phyloP scores from a whole-genome alignment of 2,113 vertebrate genomes.

The Chloebia gouldiae region DNA sequence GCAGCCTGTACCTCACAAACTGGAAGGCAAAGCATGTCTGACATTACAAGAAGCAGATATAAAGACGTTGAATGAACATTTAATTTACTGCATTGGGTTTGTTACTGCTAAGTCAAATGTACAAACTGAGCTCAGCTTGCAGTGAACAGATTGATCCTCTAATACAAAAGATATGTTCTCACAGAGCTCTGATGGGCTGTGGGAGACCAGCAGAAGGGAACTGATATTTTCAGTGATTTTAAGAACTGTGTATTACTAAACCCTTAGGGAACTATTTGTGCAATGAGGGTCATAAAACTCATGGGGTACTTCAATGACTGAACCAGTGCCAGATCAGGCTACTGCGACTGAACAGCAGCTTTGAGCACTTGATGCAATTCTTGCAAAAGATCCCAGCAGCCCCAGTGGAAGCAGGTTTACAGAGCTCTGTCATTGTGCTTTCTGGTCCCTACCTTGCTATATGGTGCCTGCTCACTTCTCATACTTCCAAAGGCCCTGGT shows the following conservation, averaged over 20 bases:
- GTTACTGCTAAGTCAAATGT: not conserved
- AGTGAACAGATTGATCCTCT: not conserved
- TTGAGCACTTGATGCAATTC: not conserved
- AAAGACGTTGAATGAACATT: not conserved
- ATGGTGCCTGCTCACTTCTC: not conserved
- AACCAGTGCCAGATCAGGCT: not conserved
- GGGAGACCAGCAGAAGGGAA: not conserved
- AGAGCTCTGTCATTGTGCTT: not conserved
- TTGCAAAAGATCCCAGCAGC: not conserved
- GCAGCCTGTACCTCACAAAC: not conserved
- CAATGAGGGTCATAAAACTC: not conserved
- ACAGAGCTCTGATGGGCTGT: not conserved
- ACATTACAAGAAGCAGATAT: not conserved
- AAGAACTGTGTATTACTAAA: not conserved
- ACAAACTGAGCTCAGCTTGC: not conserved
- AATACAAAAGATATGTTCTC: not conserved
- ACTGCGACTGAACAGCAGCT: not conserved
- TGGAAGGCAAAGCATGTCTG: not conserved
- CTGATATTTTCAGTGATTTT: not conserved
- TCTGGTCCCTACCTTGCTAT: not conserved
- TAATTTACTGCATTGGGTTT: not conserved
- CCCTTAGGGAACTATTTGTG: not conserved
- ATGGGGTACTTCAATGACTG: not conserved
- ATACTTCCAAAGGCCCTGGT: not conserved
- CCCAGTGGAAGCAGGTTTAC: not conserved